Evolutionary conservation across 2,797 vertebrate genomes (phyloP), one percentile per base, ranked within the genome.

Genomic region (Phoeniculus purpureus): DNA sequence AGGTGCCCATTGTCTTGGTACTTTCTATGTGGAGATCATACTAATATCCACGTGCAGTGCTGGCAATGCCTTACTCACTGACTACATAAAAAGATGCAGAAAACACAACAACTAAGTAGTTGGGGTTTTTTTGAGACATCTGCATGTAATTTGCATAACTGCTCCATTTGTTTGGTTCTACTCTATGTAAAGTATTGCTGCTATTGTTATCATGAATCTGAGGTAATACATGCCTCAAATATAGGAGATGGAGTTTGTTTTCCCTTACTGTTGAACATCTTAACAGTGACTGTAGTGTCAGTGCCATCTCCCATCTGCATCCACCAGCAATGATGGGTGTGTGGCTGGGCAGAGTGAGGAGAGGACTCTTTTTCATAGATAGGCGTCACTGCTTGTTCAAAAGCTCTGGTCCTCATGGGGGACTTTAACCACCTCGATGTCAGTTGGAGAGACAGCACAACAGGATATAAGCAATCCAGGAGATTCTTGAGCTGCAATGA

Each of bases 301-400:
- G 18, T 73, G 12, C 37, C 47, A 7, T 12, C 23, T n/a, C 50
- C 23, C 8, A 0, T 21, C 60, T 1, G 2, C 3, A 6, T n/a
- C 10, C 2, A 2, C 15, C 27, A 20, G 27, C 74, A 1, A 7
- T 8, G 3, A 2, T 15, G 45, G 26, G 18, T 20, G 16, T 2
- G 0, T 58, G 37, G 4, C 6, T 1, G n/a, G 47, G 21, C 27
- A 75, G 47, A 72, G 37, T 1, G 43, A 80, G 34, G 52, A 78
- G 45, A 23, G 31, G 9, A 50, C 43, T 43, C 43, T 43, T 16
- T 43, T 43, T 43, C 43, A 43, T 43, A 43, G 43, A 43, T 13
- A 43, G 43, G 14, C 14, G 43, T 43, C 43, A 16, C 43, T 43
- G 43, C 43, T 43, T 43, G 43, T 43, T 43, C 43, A 43, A 14